Conservation (phyloP, 2,797 vertebrate genomes). For the Poeciliopsis gracilis region DNA sequence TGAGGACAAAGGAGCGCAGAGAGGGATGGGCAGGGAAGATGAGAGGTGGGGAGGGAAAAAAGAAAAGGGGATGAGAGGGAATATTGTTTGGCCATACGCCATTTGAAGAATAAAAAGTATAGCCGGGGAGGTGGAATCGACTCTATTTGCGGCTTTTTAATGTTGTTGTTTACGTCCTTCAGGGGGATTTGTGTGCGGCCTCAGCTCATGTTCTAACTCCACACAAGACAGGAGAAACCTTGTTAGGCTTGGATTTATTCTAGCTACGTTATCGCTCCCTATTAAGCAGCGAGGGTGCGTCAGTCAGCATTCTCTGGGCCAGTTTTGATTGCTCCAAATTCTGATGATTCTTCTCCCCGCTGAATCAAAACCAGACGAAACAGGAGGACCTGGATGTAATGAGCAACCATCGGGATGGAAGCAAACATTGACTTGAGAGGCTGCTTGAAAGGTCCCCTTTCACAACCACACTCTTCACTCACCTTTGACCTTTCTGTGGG, state of each 20-base stretch:
- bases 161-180: conserved; percentile 13
- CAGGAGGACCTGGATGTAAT: conserved; percentile 17
- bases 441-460: conserved; percentile 73
- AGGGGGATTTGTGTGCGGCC: not conserved
- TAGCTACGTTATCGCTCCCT: not conserved
- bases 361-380: not conserved
- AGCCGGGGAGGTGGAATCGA: conserved; percentile 42
- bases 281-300: not conserved
- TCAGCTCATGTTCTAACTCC: not conserved
- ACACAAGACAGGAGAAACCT: conserved; percentile 7
- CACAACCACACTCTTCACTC: conserved; percentile 72
- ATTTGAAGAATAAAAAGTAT: conserved; percentile 62
- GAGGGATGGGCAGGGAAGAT: conserved; percentile 78
- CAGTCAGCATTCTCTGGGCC: not conserved
- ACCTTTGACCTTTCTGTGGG: conserved; percentile 81
- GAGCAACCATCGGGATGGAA: conserved; percentile 58
- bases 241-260: conserved; percentile 5
- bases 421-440: conserved; percentile 62
- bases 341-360: not conserved
- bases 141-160: conserved; percentile 35
- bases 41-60: conserved; percentile 63
- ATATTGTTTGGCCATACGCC: conserved; percentile 60
- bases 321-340: not conserved
- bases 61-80: conserved; percentile 58
- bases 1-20: conserved; percentile 77